These are phyloP conservation scores for Drosophila pectinifera DNA, from an alignment of 1,140 invertebrate genomes.

Conservation along the genomic window DNA sequence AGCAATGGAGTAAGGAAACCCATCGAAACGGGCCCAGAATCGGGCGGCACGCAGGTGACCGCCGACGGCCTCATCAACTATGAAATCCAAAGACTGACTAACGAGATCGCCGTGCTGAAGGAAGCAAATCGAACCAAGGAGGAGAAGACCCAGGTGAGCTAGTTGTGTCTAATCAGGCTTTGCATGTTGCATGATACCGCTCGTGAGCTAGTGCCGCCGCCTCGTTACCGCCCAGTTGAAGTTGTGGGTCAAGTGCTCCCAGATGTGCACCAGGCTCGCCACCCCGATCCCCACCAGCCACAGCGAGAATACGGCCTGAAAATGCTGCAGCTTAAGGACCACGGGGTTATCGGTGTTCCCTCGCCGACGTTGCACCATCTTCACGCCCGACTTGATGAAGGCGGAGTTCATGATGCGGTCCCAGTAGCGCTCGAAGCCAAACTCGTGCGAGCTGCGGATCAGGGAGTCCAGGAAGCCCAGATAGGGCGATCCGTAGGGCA, in stretches of 20 bases:
- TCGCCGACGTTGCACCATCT: slow-evolving; percentile 34
- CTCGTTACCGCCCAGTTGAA: slow-evolving; percentile 49
- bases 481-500: slow-evolving; percentile 80
- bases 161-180: slow-evolving; percentile 10
- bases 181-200: slow-evolving; percentile 52
- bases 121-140: slow-evolving; percentile 81
- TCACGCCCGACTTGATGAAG: slow-evolving; percentile 66
- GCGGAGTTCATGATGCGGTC: slow-evolving; percentile 72
- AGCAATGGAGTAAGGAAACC: slow-evolving; percentile 55
- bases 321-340: slow-evolving; percentile 72
- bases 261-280: slow-evolving; percentile 49
- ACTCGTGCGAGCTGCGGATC: slow-evolving; percentile 68
- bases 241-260: slow-evolving; percentile 58
- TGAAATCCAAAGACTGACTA: slow-evolving; percentile 85
- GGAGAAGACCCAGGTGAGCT: slow-evolving; percentile 79
- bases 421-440: slow-evolving; percentile 72
- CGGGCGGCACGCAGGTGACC: slow-evolving; percentile 50
- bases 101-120: slow-evolving; percentile 79
- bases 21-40: slow-evolving; percentile 51
- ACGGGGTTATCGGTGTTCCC: slow-evolving; percentile 60
- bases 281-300: slow-evolving; percentile 61
- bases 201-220: slow-evolving; percentile 30
- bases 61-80: slow-evolving; percentile 73
- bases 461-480: slow-evolving; percentile 70
- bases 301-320: slow-evolving; percentile 72